Evolutionary conservation across 2,888 invertebrate genomes (phyloP), one percentile per base, ranked within the genome.

Genomic region (Melieria crassipennis): DNA sequence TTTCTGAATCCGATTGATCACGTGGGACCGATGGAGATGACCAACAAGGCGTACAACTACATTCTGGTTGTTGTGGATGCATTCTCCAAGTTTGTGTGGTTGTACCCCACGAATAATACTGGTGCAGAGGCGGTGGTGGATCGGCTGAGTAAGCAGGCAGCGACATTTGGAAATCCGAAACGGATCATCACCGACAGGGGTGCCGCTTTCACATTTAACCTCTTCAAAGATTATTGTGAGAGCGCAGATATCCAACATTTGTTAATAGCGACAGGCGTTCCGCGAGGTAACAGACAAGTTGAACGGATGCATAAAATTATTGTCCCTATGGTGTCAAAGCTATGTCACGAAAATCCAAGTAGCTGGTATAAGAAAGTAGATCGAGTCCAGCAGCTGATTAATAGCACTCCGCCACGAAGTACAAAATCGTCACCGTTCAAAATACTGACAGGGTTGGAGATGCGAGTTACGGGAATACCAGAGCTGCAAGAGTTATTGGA

Each of bases 281-380:
- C 74, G 0, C 62, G 83, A 64, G 80, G 82, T 16, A 16, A 16
- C 16, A 83, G 84, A 0, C 84, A 84, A 70, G 81, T 81, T 0
- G 83, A 85, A 57, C 71, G 83, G n/a, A 72, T 83, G 1, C 81
- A 85, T 68, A 70, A 77, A 7, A 80, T 77, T 5, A 75, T 85
- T 4, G 80, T 84, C 57, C 76, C 83, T 0, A 72, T 84, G 30
- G 57, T 85, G 6, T 78, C 83, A 1, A 86, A 86, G 69, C 58
- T 87, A 11, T 76, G 80, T n/a, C n/a, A n/a, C n/a, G n/a, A n/a
- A n/a, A n/a, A n/a, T n/a, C n/a, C n/a, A n/a, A n/a, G n/a, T n/a
- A n/a, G n/a, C n/a, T n/a, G n/a, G n/a, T 81, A 80, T 69, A 78
- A 76, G 73, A 16, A 75, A 55, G 73, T 82, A 0, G 70, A 72